Percentiles rank a stretch among this genome's conserved stretches.
These are phyloP conservation scores for Chrysocyon brachyurus DNA, from an alignment of 2,797 vertebrate genomes.

Conservation along the genomic window DNA sequence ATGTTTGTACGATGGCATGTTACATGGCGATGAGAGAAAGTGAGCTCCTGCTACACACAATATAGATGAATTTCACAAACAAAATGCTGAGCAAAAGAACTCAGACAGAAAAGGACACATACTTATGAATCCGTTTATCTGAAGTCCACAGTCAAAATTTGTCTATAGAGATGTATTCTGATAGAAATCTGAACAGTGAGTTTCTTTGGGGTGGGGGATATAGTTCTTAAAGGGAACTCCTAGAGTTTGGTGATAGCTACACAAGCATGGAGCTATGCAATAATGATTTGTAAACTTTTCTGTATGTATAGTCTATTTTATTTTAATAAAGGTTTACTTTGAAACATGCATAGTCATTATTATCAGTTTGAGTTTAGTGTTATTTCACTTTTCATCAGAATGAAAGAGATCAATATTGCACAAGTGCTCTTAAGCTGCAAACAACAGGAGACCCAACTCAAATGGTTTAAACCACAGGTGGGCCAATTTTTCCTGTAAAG, in stretches of 20 bases:
- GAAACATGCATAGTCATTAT: not conserved
- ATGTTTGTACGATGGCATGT: not conserved
- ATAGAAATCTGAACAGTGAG: not conserved
- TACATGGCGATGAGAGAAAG: not conserved
- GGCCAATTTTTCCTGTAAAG: not conserved
- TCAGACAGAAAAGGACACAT: not conserved
- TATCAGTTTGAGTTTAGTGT: not conserved
- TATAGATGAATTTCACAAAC: not conserved
- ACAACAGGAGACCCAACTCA: not conserved
- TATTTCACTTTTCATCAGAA: not conserved
- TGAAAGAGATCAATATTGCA: not conserved
- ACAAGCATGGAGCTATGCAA: not conserved
- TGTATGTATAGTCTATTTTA: not conserved
- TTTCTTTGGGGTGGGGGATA: not conserved
- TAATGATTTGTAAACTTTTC: not conserved
- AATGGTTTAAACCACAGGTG: not conserved
- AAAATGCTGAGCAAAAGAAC: not conserved
- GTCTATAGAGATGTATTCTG: not conserved
- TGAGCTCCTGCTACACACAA: too few relatives aligned
- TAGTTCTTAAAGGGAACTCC: not conserved
- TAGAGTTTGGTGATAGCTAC: not conserved
- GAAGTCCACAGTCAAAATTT: not conserved
- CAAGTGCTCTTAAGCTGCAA: not conserved
- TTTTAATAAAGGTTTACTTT: not conserved
- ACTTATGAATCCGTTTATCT: not conserved